Conservation (phyloP, 2,888 invertebrate genomes). For the Pollenia labialis region DNA sequence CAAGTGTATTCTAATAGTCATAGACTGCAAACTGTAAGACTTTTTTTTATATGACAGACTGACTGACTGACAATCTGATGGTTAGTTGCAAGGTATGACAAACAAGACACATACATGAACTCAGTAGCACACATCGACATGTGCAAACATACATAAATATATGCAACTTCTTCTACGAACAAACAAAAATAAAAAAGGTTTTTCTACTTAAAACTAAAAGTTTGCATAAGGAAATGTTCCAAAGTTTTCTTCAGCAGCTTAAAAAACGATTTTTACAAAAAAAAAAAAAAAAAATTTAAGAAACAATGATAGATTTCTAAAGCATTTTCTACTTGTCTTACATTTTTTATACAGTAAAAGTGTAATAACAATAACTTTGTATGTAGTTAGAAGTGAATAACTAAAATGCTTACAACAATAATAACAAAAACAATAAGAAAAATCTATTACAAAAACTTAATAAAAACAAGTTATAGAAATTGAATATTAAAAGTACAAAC, state of each 20-base stretch:
- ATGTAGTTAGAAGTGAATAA: neutral
- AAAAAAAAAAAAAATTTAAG: slow-evolving; percentile 1
- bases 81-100: slow-evolving; percentile 49
- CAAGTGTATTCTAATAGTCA: slow-evolving; percentile 62
- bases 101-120: slow-evolving; percentile 33
- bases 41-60: slow-evolving; percentile 15
- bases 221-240: slow-evolving; percentile 53
- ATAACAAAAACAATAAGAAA: slow-evolving; percentile 1
- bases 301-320: slow-evolving; percentile 54
- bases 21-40: slow-evolving; percentile 40
- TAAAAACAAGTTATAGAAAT: slow-evolving; percentile 52
- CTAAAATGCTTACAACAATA: slow-evolving; percentile 14
- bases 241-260: slow-evolving; percentile 50
- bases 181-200: neutral
- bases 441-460: neutral
- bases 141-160: slow-evolving; percentile 1
- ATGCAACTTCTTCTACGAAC: neutral
- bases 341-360: slow-evolving; percentile 15
- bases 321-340: neutral
- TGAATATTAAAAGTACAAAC: slow-evolving; percentile 41
- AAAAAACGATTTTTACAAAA: slow-evolving; percentile 8
- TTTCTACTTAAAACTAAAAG: slow-evolving; percentile 25
- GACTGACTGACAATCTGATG: slow-evolving; percentile 49
- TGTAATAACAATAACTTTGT: slow-evolving; percentile 43
- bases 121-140: neutral